Percentiles rank a stretch among this genome's conserved stretches.
Evolutionary conservation across 2,888 invertebrate species (phyloP).

Genomic region (Diarsia brunnea): DNA sequence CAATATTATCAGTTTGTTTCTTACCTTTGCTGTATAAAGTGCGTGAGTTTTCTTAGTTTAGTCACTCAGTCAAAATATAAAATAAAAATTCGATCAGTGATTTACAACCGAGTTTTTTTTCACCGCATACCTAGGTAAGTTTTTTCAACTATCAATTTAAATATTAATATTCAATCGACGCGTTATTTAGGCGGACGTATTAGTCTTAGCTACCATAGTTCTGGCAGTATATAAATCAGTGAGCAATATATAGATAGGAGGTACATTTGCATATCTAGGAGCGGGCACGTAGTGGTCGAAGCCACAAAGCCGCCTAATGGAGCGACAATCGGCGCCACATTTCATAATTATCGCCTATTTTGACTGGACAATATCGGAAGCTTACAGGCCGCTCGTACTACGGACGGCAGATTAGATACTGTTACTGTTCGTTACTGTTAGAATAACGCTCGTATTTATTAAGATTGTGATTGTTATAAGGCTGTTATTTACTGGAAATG

Average conservation of each 20-base stretch:
- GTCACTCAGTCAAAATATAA: conserved; percentile 1
- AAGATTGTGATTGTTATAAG: conserved; percentile 22
- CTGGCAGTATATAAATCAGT: conserved; percentile 64
- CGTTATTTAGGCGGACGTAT: conserved; percentile 49
- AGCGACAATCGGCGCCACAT: conserved; percentile 87
- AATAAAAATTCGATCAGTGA: conserved; percentile 17
- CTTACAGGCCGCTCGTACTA: conserved; percentile 74
- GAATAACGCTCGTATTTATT: conserved; percentile 43
- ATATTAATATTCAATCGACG: conserved; percentile 42
- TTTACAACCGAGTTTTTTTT: neutral
- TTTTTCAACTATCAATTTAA: conserved; percentile 31
- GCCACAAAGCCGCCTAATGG: conserved; percentile 88
- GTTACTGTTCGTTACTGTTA: conserved; percentile 46
- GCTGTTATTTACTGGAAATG: neutral
- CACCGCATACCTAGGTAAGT: conserved; percentile 48
- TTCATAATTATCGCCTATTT: conserved; percentile 90
- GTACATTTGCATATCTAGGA: conserved; percentile 85
- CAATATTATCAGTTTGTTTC: conserved; percentile 63
- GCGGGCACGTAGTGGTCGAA: conserved; percentile 75
- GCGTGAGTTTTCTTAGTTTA: conserved; percentile 11
- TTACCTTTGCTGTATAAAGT: conserved; percentile 53
- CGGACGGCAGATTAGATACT: conserved; percentile 73
- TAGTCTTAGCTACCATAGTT: conserved; percentile 50
- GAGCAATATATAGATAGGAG: conserved; percentile 60
- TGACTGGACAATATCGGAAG: conserved; percentile 87